These are phyloP conservation scores for Periparus ater DNA, from an alignment of 2,797 vertebrate species.

Conservation along the genomic window DNA sequence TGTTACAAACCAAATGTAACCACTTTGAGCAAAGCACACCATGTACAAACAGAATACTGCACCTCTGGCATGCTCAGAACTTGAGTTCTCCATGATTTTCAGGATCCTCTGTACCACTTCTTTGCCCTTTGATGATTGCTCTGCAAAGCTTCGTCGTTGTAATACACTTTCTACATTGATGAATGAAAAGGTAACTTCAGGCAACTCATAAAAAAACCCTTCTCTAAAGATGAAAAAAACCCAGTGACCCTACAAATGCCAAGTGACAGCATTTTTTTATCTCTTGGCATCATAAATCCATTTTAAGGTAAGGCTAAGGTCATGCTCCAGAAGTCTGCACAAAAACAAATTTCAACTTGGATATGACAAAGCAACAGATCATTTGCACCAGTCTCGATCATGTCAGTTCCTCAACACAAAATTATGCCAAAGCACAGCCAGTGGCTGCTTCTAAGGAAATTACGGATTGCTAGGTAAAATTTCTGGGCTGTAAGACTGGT, in stretches of 20 bases:
- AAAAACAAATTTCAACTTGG: not conserved
- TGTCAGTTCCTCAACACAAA: not conserved
- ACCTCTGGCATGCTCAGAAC: conserved; percentile 80
- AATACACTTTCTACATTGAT: conserved; percentile 72
- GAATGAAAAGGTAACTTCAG: not conserved
- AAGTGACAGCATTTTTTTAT: not conserved
- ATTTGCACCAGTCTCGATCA: not conserved
- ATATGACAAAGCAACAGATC: not conserved
- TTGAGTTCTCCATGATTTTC: conserved; percentile 52
- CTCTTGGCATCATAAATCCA: not conserved
- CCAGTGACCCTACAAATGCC: not conserved
- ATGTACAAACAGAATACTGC: not conserved
- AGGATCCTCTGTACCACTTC: conserved; percentile 24
- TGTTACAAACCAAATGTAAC: not conserved
- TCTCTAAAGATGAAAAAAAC: not conserved
- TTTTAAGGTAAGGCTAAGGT: not conserved
- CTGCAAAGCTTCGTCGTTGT: conserved; percentile 67
- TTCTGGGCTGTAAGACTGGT: not conserved
- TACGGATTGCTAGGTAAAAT: not conserved
- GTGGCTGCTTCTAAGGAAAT: not conserved
- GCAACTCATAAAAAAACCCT: not conserved
- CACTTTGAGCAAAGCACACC: not conserved
- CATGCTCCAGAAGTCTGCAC: not conserved
- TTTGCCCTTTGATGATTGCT: conserved; percentile 70
- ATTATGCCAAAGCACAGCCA: not conserved